Evolutionary conservation across 92 coral and sea anemone species (phyloP).

Genomic region (Plumapathes pennacea): DNA sequence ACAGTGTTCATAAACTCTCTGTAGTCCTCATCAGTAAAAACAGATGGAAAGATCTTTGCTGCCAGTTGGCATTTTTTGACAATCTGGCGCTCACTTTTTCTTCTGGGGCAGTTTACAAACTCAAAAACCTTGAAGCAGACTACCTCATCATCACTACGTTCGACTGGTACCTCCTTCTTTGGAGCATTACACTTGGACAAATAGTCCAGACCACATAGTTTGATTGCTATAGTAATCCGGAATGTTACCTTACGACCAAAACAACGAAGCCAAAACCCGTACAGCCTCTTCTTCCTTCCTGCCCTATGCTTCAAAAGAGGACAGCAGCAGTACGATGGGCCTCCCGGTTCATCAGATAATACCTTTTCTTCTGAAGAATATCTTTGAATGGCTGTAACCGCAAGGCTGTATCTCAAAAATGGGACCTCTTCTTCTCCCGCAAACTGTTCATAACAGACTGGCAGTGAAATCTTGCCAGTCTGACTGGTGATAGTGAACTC

Average conservation of each 20-base stretch:
- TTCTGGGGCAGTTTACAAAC: slow-evolving; percentile 9
- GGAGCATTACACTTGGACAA: slow-evolving; percentile 37
- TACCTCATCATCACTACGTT: too few species aligned
- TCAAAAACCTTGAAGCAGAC: too few species aligned
- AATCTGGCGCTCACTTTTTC: slow-evolving; percentile 4
- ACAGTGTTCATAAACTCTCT: slow-evolving; percentile 56
- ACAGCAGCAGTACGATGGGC: slow-evolving; percentile 55
- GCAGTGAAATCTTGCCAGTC: slow-evolving; percentile 61
- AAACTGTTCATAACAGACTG: slow-evolving; percentile 59
- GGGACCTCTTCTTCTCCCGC: slow-evolving; percentile 46
- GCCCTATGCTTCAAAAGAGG: slow-evolving; percentile 64
- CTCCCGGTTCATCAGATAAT: slow-evolving; percentile 15
- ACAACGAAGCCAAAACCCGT: slow-evolving; percentile 95
- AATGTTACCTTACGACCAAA: slow-evolving; percentile 72
- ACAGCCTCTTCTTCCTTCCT: slow-evolving; percentile 28
- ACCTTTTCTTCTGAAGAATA: slow-evolving; percentile 40
- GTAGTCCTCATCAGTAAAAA: slow-evolving; percentile 71
- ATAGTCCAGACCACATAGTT: slow-evolving; percentile 47
- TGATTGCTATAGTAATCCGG: slow-evolving; percentile 64
- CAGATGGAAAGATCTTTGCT: slow-evolving; percentile 36
- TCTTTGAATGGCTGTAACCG: slow-evolving; percentile 60
- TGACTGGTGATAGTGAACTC: slow-evolving; percentile 43
- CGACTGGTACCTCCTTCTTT: too few species aligned
- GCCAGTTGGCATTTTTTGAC: slow-evolving; percentile 1
- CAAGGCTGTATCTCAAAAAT: slow-evolving; percentile 60